A percentile compares a stretch with the other conserved stretches of the same genome.
phyloP scores from a whole-genome alignment of 2,888 invertebrate species.

The Megalurothrips usitatus region DNA sequence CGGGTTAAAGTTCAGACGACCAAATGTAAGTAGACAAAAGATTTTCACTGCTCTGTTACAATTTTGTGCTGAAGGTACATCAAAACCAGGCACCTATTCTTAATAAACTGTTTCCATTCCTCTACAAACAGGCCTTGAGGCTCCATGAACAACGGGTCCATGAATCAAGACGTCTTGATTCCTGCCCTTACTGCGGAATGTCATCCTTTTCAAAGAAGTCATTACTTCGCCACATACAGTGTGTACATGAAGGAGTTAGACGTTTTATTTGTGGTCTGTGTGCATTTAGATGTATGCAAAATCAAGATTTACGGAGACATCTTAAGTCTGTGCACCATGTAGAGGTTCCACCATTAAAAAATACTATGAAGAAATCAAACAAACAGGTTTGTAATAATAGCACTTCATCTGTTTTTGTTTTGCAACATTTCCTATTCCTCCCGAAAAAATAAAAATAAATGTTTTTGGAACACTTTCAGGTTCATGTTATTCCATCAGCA shows the following conservation, averaged over 20 bases:
- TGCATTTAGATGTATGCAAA: neutral
- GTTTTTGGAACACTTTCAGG: neutral
- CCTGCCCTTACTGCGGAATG: neutral
- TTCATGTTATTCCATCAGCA: neutral
- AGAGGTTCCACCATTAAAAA: neutral
- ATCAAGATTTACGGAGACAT: slow-evolving; percentile 1
- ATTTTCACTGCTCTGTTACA: neutral
- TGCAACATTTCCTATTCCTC: neutral
- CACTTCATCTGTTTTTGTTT: neutral
- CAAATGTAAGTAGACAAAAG: neutral
- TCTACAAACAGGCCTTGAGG: neutral
- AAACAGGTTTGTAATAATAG: neutral
- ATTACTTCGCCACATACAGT: neutral
- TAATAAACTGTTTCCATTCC: neutral
- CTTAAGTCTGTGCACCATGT: neutral
- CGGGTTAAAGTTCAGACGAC: neutral
- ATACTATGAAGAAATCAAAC: neutral
- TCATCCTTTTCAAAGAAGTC: neutral
- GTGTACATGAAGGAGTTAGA: neutral
- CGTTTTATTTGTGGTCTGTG: slow-evolving; percentile 8
- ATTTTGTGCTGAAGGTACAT: neutral
- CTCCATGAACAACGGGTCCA: neutral
- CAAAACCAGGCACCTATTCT: too few species aligned
- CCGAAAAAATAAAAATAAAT: neutral
- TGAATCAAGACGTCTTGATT: neutral